Evolutionary conservation across 2,113 vertebrate genomes (phyloP), one percentile per base, ranked within the genome.

Genomic region (Microcebus murinus): DNA sequence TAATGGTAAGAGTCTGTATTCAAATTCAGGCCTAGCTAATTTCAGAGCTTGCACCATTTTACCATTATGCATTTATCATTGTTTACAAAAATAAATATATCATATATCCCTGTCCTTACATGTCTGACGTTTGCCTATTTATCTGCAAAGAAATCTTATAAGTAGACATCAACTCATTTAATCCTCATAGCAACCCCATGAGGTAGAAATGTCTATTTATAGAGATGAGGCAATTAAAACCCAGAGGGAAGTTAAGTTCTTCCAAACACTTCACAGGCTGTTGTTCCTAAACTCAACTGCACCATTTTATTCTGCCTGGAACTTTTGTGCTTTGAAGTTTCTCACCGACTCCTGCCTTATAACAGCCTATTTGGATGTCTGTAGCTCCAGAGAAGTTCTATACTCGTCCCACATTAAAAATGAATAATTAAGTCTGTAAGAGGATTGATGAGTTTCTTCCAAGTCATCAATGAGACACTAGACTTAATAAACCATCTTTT

Each of bases 171-270:
- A 92, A 50, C 57, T 92, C 91, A 84, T 65, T 88, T 94, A 95
- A 95, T 96, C 76, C 65, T 57, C 50, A 45, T 1, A 7, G 14
- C 57, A 94, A 87, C 34, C 50, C 91, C 50, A 34, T 21, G 80
- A 74, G 87, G 79, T 67, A 68, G 87, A 95, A 81, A 86, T 39
- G 55, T 23, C 92, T 94, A 71, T 94, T 95, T 94, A 92, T 83
- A 94, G 91, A 96, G 42, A 90, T 13, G 39, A 90, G 65, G 55
- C 45, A 57, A 90, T 76, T 92, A 59, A 94, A 92, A 45, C 76
- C 67, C 70, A 65, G 39, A 92, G 39, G 63, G 88, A 92, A 97
- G 20, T 84, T 83, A 83, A 79, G n/a, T 70, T 83, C 87, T 82
- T 88, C 42, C 68, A 48, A 79, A 25, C 25, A 42, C 57, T 39